Evolutionary conservation across 2,797 vertebrate species (phyloP), one percentile per base, ranked within the genome.

Genomic region (Australoheros facetus): DNA sequence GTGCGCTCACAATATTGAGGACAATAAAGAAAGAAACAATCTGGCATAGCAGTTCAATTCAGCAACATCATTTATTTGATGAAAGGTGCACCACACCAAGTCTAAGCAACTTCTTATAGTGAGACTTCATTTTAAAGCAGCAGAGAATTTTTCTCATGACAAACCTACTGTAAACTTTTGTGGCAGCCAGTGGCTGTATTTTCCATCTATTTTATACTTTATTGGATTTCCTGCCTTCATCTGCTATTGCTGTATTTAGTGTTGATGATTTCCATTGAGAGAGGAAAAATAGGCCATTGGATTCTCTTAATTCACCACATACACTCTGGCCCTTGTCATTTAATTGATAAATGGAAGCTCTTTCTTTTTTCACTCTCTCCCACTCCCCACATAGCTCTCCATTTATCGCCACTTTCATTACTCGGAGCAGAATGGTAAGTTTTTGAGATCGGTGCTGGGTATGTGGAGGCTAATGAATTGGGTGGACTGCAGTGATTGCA

Each of bases 341-440:
- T 89, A 86, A 90, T 91, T 90, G 88, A 92, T 89, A 89, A 81
- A 92, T 91, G 85, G 75, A 58, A 42, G 23, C 80, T 82, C 70
- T 81, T 55, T 85, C 51, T 74, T 78, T 85, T 84, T 87, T 73
- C 84, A 56, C 56, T 71, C 70, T 71, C 71, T 69, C 73, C 42
- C 12, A 2, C 75, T 87, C 64, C 42, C 39, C 56, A 80, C 85
- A 89, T 82, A 85, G 84, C 85, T 77, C 71, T 87, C 80, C 79
- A 88, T 92, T 89, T 91, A 88, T 87, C 85, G 88, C 85, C 81
- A 85, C 86, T 89, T 91, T 89, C 88, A 91, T 93, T 92, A 90
- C 81, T 80, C 1, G 10, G 64, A 83, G 85, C 78, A 77, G 74
- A 90, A 79, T 55, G 64, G 87, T 79, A 87, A 74, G 79, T 88